Conservation (phyloP, 2,113 vertebrate genomes). For the Centropristis striata region DNA sequence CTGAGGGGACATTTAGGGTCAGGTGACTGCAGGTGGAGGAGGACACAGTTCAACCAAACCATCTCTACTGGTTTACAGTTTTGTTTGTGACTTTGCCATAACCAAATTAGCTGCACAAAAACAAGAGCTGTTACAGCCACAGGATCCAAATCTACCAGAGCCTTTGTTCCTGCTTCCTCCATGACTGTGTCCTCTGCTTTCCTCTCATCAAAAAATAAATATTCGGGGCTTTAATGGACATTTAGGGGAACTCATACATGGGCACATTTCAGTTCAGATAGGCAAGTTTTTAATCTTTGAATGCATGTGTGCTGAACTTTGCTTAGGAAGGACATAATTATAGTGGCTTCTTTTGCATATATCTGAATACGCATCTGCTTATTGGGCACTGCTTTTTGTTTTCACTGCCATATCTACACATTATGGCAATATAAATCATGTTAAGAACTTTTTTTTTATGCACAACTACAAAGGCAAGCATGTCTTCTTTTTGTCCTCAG, state of each 20-base stretch:
- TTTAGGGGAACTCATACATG: neutral
- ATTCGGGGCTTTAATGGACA: neutral
- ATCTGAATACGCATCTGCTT: too few species aligned
- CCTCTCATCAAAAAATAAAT: neutral
- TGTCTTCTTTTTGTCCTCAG: constrained; percentile 5
- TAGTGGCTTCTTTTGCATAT: too few species aligned
- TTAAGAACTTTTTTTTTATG: constrained; percentile 19
- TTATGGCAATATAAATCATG: constrained; percentile 4
- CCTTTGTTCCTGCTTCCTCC: constrained; percentile 9
- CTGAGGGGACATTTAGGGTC: constrained; percentile 36
- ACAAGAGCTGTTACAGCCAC: neutral
- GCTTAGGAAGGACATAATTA: too few species aligned
- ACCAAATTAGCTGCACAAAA: constrained; percentile 10
- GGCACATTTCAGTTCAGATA: neutral
- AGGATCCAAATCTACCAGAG: constrained; percentile 8
- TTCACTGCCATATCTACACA: constrained; percentile 48
- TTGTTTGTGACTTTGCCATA: constrained; percentile 31
- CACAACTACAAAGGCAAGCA: constrained; percentile 30
- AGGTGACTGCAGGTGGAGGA: neutral
- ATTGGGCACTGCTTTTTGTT: too few species aligned
- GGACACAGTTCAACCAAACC: neutral
- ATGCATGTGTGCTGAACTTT: too few species aligned
- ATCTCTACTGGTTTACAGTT: constrained; percentile 25
- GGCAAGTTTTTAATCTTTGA: too few species aligned
- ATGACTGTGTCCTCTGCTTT: neutral